These are phyloP conservation scores for Unio delphinus DNA, from an alignment of 2,888 invertebrate genomes.

Conservation along the genomic window DNA sequence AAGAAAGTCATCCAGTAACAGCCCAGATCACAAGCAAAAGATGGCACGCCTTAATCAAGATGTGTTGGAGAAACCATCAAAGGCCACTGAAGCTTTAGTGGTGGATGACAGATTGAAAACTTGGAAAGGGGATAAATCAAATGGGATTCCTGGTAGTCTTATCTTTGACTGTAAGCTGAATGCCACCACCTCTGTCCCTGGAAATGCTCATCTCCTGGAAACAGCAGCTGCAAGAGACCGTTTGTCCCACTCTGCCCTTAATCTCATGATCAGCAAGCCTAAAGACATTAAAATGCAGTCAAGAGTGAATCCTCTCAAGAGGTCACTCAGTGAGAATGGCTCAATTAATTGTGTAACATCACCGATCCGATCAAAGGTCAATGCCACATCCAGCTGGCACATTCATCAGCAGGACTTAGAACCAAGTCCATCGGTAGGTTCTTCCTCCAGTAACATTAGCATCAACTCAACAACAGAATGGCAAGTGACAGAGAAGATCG, in stretches of 20 bases:
- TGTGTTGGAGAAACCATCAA: too few relatives aligned
- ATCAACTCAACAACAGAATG: slow-evolving; percentile 70
- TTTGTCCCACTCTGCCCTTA: slow-evolving; percentile 13
- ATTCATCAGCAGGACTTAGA: slow-evolving; percentile 57
- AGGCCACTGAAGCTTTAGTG: not conserved
- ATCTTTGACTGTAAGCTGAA: slow-evolving; percentile 57
- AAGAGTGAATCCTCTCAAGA: not conserved
- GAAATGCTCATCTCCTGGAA: slow-evolving; percentile 50
- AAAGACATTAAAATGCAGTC: slow-evolving; percentile 14
- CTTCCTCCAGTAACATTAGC: slow-evolving; percentile 63
- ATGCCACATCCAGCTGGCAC: slow-evolving; percentile 58
- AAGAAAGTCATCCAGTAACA: slow-evolving; percentile 4
- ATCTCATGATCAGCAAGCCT: slow-evolving; percentile 8
- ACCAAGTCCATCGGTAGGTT: slow-evolving; percentile 64
- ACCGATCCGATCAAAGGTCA: slow-evolving; percentile 15
- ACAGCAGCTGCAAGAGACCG: slow-evolving; percentile 30
- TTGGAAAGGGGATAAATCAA: slow-evolving; percentile 4
- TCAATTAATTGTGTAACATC: slow-evolving; percentile 21
- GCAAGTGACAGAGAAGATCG: slow-evolving; percentile 50
- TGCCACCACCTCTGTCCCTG: slow-evolving; percentile 62
- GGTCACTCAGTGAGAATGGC: slow-evolving; percentile 12
- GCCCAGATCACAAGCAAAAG: not conserved
- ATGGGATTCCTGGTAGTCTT: slow-evolving; percentile 18
- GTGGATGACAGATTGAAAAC: not conserved
- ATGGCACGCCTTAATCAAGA: not conserved